Evolutionary conservation across 2,888 invertebrate species (phyloP), one percentile per base, ranked within the genome.

Genomic region (Limnephilus rhombicus): DNA sequence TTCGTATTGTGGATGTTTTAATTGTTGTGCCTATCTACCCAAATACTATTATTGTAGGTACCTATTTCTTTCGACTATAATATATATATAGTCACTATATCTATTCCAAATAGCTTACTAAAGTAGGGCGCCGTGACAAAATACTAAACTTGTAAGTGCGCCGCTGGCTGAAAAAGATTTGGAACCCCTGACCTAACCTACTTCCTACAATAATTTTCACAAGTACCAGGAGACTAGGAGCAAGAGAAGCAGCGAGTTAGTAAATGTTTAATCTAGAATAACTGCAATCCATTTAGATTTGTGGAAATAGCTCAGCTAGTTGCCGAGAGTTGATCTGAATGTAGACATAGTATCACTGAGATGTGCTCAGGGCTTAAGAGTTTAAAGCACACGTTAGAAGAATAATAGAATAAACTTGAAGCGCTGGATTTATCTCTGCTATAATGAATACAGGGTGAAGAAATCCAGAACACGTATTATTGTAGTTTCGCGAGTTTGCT

Each of bases 241-340:
- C 9, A 7, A 24, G 53, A n/a, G 68, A 68, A 24, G 24, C 68
- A 68, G 24, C 68, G 24, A 68, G 68, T 24, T 86, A 29, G 49
- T 86, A 45, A 86, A 86, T 86, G 86, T 86, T 86, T 86, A 86
- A 86, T 86, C 49, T 86, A 45, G 86, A 86, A 86, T 86, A 86
- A 86, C 86, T 86, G 49, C 86, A 29, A 86, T 86, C 45, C 86
- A 86, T 49, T 86, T 86, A 86, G 86, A 86, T 86, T 86, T 86
- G 86, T 45, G 13, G 45, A 86, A 86, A 37, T 86, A 29, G 86
- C 24, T 37, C 29, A 29, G 37, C 18, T 86, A 83, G 83, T 34
- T 83, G 83, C 83, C 4, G 83, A 37, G 83, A 41, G 68, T 68
- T 68, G 68, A n/a, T 68, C 68, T 68, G 24, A 86, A 86, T 86